phyloP scores from a whole-genome alignment of 2,113 vertebrate genomes.

The Oceanites oceanicus region DNA sequence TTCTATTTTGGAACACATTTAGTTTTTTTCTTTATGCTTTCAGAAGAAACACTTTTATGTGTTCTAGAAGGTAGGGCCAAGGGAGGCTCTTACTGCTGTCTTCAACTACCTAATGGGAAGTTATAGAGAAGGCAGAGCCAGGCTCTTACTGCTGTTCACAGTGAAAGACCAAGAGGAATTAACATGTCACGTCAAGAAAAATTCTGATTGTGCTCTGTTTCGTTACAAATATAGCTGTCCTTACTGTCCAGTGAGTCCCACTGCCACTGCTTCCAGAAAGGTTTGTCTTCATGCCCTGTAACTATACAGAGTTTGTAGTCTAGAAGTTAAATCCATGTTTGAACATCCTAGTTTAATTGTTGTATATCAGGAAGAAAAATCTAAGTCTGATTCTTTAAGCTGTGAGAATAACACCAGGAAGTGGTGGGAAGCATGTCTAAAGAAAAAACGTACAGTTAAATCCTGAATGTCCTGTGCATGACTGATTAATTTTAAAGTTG shows the following conservation, averaged over 20 bases:
- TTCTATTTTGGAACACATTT: not conserved
- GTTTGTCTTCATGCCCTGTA: not conserved
- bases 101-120: not conserved
- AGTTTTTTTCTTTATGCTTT: not conserved
- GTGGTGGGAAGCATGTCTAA: not conserved
- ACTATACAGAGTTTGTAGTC: not conserved
- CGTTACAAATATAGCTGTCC: not conserved
- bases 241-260: not conserved
- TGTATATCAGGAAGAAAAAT: not conserved
- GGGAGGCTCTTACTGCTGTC: not conserved
- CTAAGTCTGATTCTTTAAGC: not conserved
- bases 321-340: not conserved
- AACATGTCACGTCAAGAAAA: not conserved
- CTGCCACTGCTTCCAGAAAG: not conserved
- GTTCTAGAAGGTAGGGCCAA: not conserved
- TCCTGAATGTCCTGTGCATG: not conserved
- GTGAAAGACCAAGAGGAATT: not conserved
- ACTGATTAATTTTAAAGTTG: not conserved
- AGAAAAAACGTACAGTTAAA: not conserved
- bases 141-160: not conserved
- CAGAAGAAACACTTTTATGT: not conserved
- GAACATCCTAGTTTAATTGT: not conserved
- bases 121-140: not conserved
- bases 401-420: accelerated
- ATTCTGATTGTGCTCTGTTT: not conserved